Base-by-base conservation (phyloP, 2,888 invertebrate species). In the Stictocephala bisonia region DNA sequence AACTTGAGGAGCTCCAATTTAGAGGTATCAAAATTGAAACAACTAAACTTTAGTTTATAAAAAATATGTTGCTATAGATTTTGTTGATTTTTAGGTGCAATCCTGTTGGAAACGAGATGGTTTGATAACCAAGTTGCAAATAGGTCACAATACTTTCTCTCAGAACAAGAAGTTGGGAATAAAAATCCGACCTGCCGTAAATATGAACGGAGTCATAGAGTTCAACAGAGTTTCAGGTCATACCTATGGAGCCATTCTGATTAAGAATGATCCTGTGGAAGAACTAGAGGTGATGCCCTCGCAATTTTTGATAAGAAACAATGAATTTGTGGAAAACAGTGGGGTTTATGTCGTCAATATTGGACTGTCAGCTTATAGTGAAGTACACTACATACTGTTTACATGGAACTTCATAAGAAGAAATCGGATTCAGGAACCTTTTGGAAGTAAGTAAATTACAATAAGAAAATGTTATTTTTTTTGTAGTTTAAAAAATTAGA, bases 201-300 rank as follows among this genome's bases (percentile, higher is more conserved):
- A 96, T 83, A 84, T 95, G 2, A 84, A 89, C 3, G 93, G 91
- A 0, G 86, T 86, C 76, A 91, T 97, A 71, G 95, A 96, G 81
- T 94, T 93, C 82, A 98, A 98, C 85, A 91, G 93, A 79, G 97
- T 98, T 82, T 88, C 89, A 74, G 90, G 91, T 72, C 96, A 97
- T 48, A 85, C 85, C 66, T 91, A 91, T 80, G 97, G 97, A 9
- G 93, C 92, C 1, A 86, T 99, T 53, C 88, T 93, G 27, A 91
- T 99, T 69, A 90, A 93, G 82, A 97, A 96, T 84, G 88, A 91
- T 74, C 86, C 75, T 86, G 68, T 75, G 2, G 79, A 80, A 40
- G 73, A 77, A 22, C 76, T 76, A 60, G 79, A 79, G 27, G 72
- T 79, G 15, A 84, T 95, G 20, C 91, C 91, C 0, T 90, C 90